These are phyloP conservation scores for Rhinopomastus cyanomelas DNA, from an alignment of 2,113 vertebrate genomes.

Conservation along the genomic window DNA sequence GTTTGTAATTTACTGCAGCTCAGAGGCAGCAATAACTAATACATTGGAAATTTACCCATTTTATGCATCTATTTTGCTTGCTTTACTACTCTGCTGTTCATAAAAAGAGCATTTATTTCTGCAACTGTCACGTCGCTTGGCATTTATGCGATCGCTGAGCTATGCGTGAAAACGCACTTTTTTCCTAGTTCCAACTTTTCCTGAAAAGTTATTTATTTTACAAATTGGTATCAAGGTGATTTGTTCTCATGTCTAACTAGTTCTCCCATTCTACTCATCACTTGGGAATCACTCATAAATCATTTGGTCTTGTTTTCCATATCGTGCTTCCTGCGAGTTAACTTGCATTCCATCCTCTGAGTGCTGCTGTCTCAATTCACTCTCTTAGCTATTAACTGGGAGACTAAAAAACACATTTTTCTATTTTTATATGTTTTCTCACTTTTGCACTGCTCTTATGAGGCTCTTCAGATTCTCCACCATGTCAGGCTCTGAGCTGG, in stretches of 20 bases:
- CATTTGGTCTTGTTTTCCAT: constrained; percentile 16
- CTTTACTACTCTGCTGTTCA: constrained; percentile 77
- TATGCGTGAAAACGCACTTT: constrained; percentile 65
- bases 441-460: background rate
- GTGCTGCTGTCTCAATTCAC: background rate
- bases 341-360: constrained; percentile 38
- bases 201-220: constrained; percentile 73
- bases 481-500: background rate
- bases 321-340: background rate
- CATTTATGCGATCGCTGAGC: constrained; percentile 77
- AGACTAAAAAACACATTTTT: background rate
- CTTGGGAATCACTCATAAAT: constrained; percentile 48
- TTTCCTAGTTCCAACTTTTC: constrained; percentile 68
- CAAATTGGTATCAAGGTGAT: constrained; percentile 60
- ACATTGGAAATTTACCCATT: constrained; percentile 76
- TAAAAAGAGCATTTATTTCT: constrained; percentile 78
- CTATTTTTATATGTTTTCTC: background rate
- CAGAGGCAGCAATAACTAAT: constrained; percentile 75
- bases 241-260: constrained; percentile 58
- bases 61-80: constrained; percentile 79
- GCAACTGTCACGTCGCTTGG: constrained; percentile 72
- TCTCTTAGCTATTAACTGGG: background rate
- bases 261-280: constrained; percentile 51
- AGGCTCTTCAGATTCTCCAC: background rate
- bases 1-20: constrained; percentile 73